Conservation (phyloP, 1,140 invertebrate genomes). For the Piezodorus guildinii region DNA sequence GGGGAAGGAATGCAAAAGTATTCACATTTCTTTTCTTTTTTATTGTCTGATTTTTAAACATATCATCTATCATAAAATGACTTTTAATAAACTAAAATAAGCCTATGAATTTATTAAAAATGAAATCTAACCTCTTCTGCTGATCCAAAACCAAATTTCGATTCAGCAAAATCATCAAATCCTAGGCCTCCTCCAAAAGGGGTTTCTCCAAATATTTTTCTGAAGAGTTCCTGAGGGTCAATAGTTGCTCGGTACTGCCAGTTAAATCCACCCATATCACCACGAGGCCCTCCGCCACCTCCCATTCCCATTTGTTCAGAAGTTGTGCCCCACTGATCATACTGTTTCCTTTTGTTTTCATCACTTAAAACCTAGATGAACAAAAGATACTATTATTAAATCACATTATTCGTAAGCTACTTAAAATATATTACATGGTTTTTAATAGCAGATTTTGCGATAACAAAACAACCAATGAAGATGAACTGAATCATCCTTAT, state of each 20-base stretch:
- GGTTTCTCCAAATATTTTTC: conserved; percentile 74
- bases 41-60: no score
- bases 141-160: conserved; percentile 76
- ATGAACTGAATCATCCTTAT: no score
- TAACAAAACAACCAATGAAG: no score
- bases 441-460: no score
- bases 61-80: no score
- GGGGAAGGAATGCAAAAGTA: no score
- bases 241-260: conserved; percentile 80
- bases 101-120: no score
- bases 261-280: conserved; percentile 41
- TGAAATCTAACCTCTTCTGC: conserved; percentile 62
- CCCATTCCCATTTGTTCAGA: conserved; percentile 72
- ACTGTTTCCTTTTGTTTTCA: conserved; percentile 81
- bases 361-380: conserved; percentile 68
- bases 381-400: no score
- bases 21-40: no score
- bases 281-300: conserved; percentile 32
- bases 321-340: conserved; percentile 85
- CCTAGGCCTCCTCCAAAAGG: conserved; percentile 45
- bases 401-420: no score
- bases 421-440: no score
- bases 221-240: conserved; percentile 92
- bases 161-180: conserved; percentile 73
- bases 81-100: no score